Evolutionary conservation across 2,113 vertebrate species (phyloP).

Genomic region (Addax nasomaculatus): DNA sequence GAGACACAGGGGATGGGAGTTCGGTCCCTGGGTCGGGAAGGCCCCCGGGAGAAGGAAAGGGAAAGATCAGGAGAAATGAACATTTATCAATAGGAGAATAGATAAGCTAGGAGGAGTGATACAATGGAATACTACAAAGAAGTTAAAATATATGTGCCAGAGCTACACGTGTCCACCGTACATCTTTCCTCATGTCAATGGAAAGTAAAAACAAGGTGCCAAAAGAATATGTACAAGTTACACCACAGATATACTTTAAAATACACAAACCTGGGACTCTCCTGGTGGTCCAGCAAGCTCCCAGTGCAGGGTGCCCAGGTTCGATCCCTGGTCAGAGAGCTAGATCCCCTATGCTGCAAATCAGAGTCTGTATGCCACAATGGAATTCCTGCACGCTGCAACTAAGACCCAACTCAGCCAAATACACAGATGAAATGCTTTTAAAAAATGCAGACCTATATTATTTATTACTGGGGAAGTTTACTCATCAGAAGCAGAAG

Average conservation of each 20-base stretch:
- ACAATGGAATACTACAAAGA: background rate
- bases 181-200: background rate
- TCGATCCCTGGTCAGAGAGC: background rate
- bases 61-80: background rate
- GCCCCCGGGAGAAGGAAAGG: background rate
- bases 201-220: background rate
- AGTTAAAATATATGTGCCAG: background rate
- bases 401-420: background rate
- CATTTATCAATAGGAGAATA: background rate
- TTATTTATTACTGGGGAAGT: background rate
- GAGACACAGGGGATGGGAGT: fast-evolving
- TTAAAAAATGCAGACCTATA: background rate
- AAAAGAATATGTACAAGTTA: background rate
- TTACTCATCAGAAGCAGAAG: background rate
- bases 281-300: background rate
- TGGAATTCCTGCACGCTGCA: background rate
- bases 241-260: background rate
- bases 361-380: fast-evolving
- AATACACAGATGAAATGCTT: background rate
- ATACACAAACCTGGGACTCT: background rate
- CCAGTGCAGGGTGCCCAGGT: fast-evolving
- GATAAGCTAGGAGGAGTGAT: background rate
- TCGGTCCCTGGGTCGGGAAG: background rate
- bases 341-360: background rate
- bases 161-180: background rate